These are phyloP conservation scores for Hyles euphorbiae DNA, from an alignment of 1,140 invertebrate genomes.

Conservation along the genomic window DNA sequence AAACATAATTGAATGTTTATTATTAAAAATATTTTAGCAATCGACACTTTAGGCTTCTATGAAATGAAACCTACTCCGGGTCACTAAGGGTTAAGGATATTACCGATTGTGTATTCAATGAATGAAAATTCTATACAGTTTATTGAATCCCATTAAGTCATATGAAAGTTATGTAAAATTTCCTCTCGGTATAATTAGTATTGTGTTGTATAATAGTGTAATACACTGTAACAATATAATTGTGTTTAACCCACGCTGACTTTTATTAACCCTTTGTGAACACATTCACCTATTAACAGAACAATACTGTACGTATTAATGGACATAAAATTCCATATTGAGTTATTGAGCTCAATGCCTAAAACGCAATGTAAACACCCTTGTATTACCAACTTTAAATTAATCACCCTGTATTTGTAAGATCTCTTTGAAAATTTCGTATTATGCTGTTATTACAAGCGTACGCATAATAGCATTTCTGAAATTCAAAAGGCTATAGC, in stretches of 20 bases:
- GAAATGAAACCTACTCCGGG: too few species aligned
- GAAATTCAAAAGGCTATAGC: slow-evolving; percentile 6
- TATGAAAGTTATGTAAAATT: too few species aligned
- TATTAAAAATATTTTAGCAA: too few species aligned
- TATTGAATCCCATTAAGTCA: too few species aligned
- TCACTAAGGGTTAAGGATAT: neutral
- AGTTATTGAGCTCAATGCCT: slow-evolving; percentile 5
- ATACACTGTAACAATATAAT: slow-evolving; percentile 1
- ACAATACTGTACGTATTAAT: slow-evolving; percentile 1
- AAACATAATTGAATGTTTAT: too few species aligned
- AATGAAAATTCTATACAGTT: neutral
- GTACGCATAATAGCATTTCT: slow-evolving; percentile 12
- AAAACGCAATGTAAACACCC: slow-evolving; percentile 6
- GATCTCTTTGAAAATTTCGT: slow-evolving; percentile 16
- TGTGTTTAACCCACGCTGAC: neutral
- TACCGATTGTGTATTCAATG: neutral
- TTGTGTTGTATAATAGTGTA: slow-evolving; percentile 1
- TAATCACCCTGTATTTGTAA: slow-evolving; percentile 11
- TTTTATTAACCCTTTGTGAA: slow-evolving; percentile 6
- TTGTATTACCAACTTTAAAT: slow-evolving; percentile 3
- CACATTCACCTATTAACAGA: neutral
- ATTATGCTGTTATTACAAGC: slow-evolving; percentile 21
- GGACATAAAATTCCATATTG: slow-evolving; percentile 6
- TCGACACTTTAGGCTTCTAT: too few species aligned
- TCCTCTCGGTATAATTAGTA: neutral